Evolutionary conservation across 2,888 invertebrate species (phyloP).

Genomic region (Petrolisthes manimaculis): DNA sequence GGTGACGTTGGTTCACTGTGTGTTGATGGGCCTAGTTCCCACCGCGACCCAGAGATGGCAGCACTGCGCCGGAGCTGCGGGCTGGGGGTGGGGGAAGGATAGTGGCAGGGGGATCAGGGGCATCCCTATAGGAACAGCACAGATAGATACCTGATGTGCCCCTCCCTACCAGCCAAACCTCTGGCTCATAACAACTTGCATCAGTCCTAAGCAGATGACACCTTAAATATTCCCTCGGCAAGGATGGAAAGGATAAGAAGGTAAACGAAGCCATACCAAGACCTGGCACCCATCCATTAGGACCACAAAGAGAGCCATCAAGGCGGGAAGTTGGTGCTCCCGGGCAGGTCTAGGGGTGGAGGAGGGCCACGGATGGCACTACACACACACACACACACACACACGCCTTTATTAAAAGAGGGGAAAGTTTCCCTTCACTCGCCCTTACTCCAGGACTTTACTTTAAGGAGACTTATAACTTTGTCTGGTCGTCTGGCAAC

Average conservation of each 20-base stretch:
- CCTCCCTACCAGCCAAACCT: constrained; percentile 5
- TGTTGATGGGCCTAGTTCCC: constrained; percentile 49
- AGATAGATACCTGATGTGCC: not conserved
- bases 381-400: constrained; percentile 7
- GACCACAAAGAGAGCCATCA: constrained; percentile 35
- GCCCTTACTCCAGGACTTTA: not conserved
- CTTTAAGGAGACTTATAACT: constrained; percentile 4
- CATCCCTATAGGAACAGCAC: constrained; percentile 20
- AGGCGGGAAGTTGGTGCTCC: constrained; percentile 34
- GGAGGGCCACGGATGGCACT: not conserved
- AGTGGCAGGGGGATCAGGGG: constrained; percentile 9
- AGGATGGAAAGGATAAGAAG: not conserved
- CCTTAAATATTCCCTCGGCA: not conserved
- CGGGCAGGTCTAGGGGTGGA: constrained; percentile 25
- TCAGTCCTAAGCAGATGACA: not conserved
- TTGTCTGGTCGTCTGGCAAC: constrained; percentile 17
- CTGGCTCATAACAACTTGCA: not conserved
- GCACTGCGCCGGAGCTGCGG: constrained; percentile 45
- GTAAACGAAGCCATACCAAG: not conserved
- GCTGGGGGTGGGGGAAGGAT: constrained; percentile 5
- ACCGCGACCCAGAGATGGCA: constrained; percentile 49
- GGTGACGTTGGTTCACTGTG: constrained; percentile 51
- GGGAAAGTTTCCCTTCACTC: constrained; percentile 15
- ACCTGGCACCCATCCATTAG: constrained; percentile 22
- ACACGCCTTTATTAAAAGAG: constrained; percentile 50